Conservation (phyloP, 2,797 vertebrate species). For the Hemitrygon akajei region DNA sequence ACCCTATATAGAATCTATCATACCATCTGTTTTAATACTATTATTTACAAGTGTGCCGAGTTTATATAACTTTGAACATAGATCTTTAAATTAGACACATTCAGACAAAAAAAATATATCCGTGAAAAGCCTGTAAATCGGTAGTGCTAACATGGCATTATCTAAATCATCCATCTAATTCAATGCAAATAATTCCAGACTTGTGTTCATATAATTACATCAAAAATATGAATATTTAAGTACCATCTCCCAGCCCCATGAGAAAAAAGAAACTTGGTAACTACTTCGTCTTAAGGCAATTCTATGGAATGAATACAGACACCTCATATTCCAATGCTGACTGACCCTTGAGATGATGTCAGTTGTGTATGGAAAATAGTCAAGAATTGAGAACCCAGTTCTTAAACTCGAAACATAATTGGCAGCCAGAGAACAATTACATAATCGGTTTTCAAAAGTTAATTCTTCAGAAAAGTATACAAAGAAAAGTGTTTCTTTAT, state of each 20-base stretch:
- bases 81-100: background rate
- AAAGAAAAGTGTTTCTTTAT: background rate
- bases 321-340: background rate
- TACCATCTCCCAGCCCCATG: background rate
- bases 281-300: background rate
- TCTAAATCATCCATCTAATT: background rate
- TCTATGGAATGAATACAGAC: background rate
- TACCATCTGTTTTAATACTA: background rate
- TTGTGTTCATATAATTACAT: background rate
- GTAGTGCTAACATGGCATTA: background rate
- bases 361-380: background rate
- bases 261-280: background rate
- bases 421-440: background rate
- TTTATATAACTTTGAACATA: constrained; percentile 16
- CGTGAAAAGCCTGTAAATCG: background rate
- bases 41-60: constrained; percentile 26
- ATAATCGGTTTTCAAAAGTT: background rate
- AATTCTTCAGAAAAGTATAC: background rate
- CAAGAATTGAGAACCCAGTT: background rate
- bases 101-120: background rate
- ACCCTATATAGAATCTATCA: background rate
- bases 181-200: background rate
- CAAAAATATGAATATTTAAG: too few relatives aligned
- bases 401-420: background rate
- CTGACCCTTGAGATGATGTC: background rate